Evolutionary conservation across 2,113 vertebrate species (phyloP).

Genomic region (Strigops habroptila): DNA sequence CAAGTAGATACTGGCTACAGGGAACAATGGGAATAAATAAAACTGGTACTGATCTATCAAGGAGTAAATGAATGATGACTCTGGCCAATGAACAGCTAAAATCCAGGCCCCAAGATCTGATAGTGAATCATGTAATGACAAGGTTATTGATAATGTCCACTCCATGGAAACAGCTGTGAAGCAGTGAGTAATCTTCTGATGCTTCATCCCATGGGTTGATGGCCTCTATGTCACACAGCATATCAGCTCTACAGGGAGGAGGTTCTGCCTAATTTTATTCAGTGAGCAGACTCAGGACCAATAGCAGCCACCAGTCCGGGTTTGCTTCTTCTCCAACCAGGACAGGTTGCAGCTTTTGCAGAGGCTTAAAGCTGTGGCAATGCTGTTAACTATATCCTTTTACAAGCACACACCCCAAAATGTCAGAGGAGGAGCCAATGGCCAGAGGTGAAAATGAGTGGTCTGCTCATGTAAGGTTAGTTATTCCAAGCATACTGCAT

Average conservation of each 20-base stretch:
- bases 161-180: background rate
- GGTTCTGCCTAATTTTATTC: background rate
- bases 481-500: background rate
- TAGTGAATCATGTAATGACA: background rate
- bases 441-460: background rate
- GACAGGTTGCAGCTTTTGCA: background rate
- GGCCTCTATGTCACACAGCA: background rate
- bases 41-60: background rate
- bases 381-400: background rate
- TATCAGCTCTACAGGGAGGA: background rate
- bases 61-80: background rate
- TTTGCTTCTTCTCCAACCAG: background rate
- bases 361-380: background rate
- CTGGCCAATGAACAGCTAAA: background rate
- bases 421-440: background rate
- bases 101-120: background rate
- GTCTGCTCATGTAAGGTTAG: background rate
- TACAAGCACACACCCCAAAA: background rate
- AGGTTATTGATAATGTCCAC: background rate
- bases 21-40: background rate
- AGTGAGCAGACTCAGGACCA: background rate
- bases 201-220: background rate
- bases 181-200: rapidly evolving
- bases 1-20: background rate
- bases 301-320: background rate